A percentile compares a stretch with the other conserved stretches of the same genome.
Conservation (phyloP, 2,888 invertebrate genomes). For the Unio pictorum region DNA sequence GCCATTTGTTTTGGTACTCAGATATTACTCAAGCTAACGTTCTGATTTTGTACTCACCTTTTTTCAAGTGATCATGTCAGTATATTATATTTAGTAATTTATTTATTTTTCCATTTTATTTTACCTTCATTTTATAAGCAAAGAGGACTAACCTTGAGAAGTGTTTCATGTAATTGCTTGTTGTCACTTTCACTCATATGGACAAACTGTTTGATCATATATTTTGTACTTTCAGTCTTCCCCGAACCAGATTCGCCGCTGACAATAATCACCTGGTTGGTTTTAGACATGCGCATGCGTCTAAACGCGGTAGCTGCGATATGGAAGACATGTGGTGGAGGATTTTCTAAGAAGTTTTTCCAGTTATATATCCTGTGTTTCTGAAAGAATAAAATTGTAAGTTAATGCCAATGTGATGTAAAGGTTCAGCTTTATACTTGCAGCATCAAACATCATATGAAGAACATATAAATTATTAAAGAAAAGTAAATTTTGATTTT, state of each 20-base stretch:
- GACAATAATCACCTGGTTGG: constrained; percentile 23
- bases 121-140: too few relatives aligned
- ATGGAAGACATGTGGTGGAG: constrained; percentile 18
- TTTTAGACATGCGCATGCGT: constrained; percentile 13
- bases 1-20: too few relatives aligned
- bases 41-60: too few relatives aligned
- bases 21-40: too few relatives aligned
- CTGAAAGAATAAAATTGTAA: constrained; percentile 6
- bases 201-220: constrained; percentile 25
- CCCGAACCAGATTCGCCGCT: constrained; percentile 47
- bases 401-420: too few relatives aligned
- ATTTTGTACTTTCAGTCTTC: constrained; percentile 54
- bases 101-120: too few relatives aligned
- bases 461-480: too few relatives aligned
- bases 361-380: constrained; percentile 20
- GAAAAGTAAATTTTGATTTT: too few relatives aligned
- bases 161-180: constrained; percentile 13
- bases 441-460: too few relatives aligned
- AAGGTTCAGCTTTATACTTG: too few relatives aligned
- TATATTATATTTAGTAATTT: too few relatives aligned
- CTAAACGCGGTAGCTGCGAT: constrained; percentile 16
- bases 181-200: constrained; percentile 17
- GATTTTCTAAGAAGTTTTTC: constrained; percentile 9
- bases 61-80: too few relatives aligned
- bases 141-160: constrained; percentile 10